Base-by-base conservation (phyloP, 2,797 vertebrate species). In the Loris lydekkerianus region DNA sequence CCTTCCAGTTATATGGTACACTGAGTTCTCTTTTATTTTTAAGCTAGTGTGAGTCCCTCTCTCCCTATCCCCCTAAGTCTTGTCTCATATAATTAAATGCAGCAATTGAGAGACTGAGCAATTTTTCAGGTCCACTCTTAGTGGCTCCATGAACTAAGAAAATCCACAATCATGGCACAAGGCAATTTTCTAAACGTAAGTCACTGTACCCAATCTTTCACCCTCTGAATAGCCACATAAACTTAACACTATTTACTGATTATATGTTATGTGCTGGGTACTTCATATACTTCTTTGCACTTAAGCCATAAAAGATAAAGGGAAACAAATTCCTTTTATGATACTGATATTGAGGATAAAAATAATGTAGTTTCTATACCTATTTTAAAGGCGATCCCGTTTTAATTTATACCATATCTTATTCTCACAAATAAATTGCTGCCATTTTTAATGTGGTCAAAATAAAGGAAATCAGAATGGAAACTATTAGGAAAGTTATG, bases 381-480 rank as follows among this genome's bases (percentile, higher is more conserved):
- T 29, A 10, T 83, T 94, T 94, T 80, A 61, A 46, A 92, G 37
- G 15, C 60, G 56, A 81, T 20, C 7, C 61, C 53, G 21, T 76
- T 95, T 95, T 46, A 9, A 86, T 70, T 90, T 69, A 37, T 8
- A 31, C 18, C 61, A 0, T 91, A 63, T 53, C 29, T 83, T 73
- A 90, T 70, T 90, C 29, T 84, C 31, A 93, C 46, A 83, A 91
- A 46, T 37, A 56, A 91, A 70, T 88, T 63, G 49, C 49, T 94
- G 23, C 18, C n/a, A 82, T 93, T 94, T 97, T 49, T 86, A 85
- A 89, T 87, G 82, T 81, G 37, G 13, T 83, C 40, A 58, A 87
- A 53, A 46, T 58, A 89, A 49, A 86, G 56, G 23, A 94, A 77
- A 53, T 21, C 77, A 83, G 5, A 81, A 75, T 40, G 29, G 69